Evolutionary conservation across 2,888 invertebrate species (phyloP), one percentile per base, ranked within the genome.

Genomic region (Ormyrus thymus): DNA sequence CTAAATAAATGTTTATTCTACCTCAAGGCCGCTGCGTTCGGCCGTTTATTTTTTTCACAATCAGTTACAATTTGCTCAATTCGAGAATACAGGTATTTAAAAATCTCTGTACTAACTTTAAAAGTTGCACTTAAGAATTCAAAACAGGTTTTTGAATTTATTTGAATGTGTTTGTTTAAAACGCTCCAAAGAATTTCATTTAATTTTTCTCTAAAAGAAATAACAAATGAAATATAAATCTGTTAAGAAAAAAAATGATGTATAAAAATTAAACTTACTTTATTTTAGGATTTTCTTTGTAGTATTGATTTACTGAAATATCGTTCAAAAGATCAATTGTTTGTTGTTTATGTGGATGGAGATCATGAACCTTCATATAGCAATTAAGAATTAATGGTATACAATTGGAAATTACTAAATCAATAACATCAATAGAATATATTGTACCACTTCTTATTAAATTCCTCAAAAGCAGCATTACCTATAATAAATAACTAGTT

Each of bases 341-440:
- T 61, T 89, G 86, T 56, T 85, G 81, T 79, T 84, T 88, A 71
- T 89, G 89, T 1, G 88, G 87, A 82, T 89, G 89, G 66, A 84
- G 82, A 53, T 89, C 87, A 51, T 87, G 87, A 80, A 89, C 84
- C 81, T 86, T 89, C 69, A 89, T 82, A 66, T 86, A 90, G 76
- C 88, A 89, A 11, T 84, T 85, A 29, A 89, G 78, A 7, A 88
- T 81, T 53, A 82, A 79, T 8, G 85, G 76, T 48, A 83, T 77
- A 72, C 87, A 89, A 77, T 84, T 83, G 6, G 81, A 78, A 45
- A 87, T 82, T 51, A 89, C 87, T 13, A 83, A 82, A 78, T 88
- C 86, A 56, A 84, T 66, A 9, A 86, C 65, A 61, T 85, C 77
- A 65, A 74, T 82, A 1, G 83, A 71, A 75, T 85, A 87, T 7